A percentile compares a stretch with the other conserved stretches of the same genome.
Evolutionary conservation across 2,888 invertebrate genomes (phyloP).

Genomic region (Hydrotaea diabolus): DNA sequence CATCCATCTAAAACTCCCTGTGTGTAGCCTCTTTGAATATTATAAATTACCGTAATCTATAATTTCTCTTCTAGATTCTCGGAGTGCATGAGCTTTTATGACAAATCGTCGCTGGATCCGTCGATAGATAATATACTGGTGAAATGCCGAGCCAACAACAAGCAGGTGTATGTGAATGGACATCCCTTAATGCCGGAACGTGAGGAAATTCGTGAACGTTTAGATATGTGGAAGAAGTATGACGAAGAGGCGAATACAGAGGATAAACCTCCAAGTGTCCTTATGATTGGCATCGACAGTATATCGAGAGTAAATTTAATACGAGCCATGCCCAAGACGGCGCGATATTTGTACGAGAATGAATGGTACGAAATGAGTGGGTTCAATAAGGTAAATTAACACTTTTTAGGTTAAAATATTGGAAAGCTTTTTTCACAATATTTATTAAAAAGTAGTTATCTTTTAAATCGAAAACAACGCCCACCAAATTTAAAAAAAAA

Average conservation of each 20-base stretch:
- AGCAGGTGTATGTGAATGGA: slow-evolving; percentile 79
- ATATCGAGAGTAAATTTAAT: slow-evolving; percentile 90
- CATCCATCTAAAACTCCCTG: background rate
- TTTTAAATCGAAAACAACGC: too few relatives aligned
- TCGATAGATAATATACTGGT: slow-evolving; percentile 82
- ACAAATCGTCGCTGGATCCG: slow-evolving; percentile 76
- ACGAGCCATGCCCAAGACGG: slow-evolving; percentile 88
- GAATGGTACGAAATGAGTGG: slow-evolving; percentile 88
- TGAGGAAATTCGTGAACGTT: slow-evolving; percentile 81
- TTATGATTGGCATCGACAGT: slow-evolving; percentile 92
- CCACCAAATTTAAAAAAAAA: too few relatives aligned
- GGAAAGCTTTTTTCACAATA: too few relatives aligned
- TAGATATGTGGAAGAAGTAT: slow-evolving; percentile 72
- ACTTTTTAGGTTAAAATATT: too few relatives aligned
- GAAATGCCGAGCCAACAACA: slow-evolving; percentile 80
- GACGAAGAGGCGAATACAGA: slow-evolving; percentile 73
- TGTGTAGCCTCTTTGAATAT: background rate
- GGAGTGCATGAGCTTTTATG: slow-evolving; percentile 81
- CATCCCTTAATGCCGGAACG: slow-evolving; percentile 83
- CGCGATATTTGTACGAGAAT: slow-evolving; percentile 84
- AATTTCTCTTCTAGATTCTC: slow-evolving; percentile 70
- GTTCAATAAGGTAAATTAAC: slow-evolving; percentile 84
- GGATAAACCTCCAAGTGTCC: slow-evolving; percentile 83
- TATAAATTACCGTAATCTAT: background rate
- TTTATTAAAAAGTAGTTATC: too few relatives aligned